phyloP scores from a whole-genome alignment of 2,888 invertebrate species.

The Drosophila anceps region DNA sequence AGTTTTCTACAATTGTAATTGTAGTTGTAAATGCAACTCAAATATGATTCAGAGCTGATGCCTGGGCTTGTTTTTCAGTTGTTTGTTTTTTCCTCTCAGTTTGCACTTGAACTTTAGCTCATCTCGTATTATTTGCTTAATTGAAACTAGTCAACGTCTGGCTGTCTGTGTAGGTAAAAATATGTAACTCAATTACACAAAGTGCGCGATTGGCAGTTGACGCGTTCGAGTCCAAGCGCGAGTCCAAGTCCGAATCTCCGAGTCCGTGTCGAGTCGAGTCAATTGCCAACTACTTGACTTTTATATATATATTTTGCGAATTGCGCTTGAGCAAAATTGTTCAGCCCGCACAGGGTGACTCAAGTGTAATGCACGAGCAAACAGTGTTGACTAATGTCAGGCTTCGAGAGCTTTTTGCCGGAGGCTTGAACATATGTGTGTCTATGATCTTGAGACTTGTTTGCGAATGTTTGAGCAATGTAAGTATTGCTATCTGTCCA shows the following conservation, averaged over 20 bases:
- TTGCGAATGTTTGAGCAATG: too few species aligned
- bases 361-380: background rate
- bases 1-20: slow-evolving; percentile 38
- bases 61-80: slow-evolving; percentile 22
- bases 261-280: slow-evolving; percentile 28
- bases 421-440: background rate
- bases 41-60: slow-evolving; percentile 42
- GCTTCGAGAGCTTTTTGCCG: background rate
- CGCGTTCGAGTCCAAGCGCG: slow-evolving; percentile 1
- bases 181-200: slow-evolving; percentile 67
- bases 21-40: slow-evolving; percentile 29
- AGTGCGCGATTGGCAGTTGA: slow-evolving; percentile 26
- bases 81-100: background rate
- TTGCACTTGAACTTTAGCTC: slow-evolving; percentile 79
- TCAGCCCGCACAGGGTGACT: slow-evolving; percentile 14
- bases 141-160: slow-evolving; percentile 76
- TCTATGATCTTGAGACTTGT: background rate
- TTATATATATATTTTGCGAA: background rate
- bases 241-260: slow-evolving; percentile 1
- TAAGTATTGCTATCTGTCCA: background rate
- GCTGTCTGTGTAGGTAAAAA: slow-evolving; percentile 57
- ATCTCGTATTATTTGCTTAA: slow-evolving; percentile 80
- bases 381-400: background rate
- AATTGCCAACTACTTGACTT: slow-evolving; percentile 47
- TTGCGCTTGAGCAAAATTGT: slow-evolving; percentile 10